Conservation (phyloP, 2,888 invertebrate species). For the Lasioglossum villosulum region DNA sequence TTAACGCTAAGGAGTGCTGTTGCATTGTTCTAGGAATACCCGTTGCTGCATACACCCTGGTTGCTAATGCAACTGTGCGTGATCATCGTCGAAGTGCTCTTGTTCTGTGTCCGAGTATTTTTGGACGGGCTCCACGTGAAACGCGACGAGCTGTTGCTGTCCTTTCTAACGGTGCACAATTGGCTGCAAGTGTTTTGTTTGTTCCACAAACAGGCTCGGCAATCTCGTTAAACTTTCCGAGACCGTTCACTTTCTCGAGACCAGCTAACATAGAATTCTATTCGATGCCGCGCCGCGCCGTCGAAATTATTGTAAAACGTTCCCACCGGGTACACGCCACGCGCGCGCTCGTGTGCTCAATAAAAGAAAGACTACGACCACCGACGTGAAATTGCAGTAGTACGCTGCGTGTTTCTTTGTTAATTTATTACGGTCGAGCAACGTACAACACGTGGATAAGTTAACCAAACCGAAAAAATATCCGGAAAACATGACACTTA, state of each 20-base stretch:
- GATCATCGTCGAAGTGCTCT: slow-evolving; percentile 78
- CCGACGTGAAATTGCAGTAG: slow-evolving; percentile 31
- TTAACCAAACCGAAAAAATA: slow-evolving; percentile 33
- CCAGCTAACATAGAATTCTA: neutral
- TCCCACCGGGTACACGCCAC: neutral
- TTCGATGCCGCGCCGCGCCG: too few relatives aligned
- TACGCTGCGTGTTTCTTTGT: neutral
- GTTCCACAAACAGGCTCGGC: slow-evolving; percentile 77
- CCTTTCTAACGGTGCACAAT: slow-evolving; percentile 78
- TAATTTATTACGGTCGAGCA: neutral
- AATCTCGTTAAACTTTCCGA: slow-evolving; percentile 27
- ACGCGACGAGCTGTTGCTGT: slow-evolving; percentile 79
- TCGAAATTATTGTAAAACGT: slow-evolving; percentile 29
- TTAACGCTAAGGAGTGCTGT: neutral
- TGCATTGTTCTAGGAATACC: slow-evolving; percentile 76
- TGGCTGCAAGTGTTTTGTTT: slow-evolving; percentile 84
- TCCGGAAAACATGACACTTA: slow-evolving; percentile 21
- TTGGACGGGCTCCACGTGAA: slow-evolving; percentile 80
- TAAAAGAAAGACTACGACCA: slow-evolving; percentile 7
- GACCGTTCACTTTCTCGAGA: neutral
- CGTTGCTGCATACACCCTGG: slow-evolving; percentile 82
- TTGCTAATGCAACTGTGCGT: slow-evolving; percentile 82
- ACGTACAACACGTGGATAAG: slow-evolving; percentile 16
- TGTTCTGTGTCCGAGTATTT: slow-evolving; percentile 79
- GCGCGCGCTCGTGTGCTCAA: neutral